phyloP scores from a whole-genome alignment of 2,797 vertebrate genomes.

The Crenichthys baileyi region DNA sequence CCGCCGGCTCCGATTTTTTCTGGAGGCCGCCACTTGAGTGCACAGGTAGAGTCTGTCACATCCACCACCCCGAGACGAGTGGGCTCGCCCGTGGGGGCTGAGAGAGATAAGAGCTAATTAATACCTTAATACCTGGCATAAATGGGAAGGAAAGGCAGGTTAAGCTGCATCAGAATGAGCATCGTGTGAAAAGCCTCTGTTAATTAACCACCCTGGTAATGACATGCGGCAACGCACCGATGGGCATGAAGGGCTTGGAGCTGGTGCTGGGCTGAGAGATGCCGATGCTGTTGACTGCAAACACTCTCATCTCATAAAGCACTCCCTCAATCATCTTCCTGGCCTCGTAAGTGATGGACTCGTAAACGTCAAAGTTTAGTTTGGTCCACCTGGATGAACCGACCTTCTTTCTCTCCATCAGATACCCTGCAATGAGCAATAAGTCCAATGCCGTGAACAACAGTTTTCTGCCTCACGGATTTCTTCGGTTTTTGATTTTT shows the following conservation, averaged over 20 bases:
- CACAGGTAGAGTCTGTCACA: slow-evolving; percentile 87
- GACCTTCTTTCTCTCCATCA: slow-evolving; percentile 90
- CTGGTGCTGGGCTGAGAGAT: slow-evolving; percentile 86
- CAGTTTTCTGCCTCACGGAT: too few relatives aligned
- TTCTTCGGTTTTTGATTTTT: too few relatives aligned
- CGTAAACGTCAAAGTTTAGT: slow-evolving; percentile 88
- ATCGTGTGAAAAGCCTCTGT: slow-evolving; percentile 53
- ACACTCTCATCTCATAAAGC: slow-evolving; percentile 91
- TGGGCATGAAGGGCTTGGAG: slow-evolving; percentile 93
- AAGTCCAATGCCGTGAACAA: too few relatives aligned
- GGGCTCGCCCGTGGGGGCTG: slow-evolving; percentile 88
- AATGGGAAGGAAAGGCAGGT: slow-evolving; percentile 50
- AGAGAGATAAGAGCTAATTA: slow-evolving; percentile 61
- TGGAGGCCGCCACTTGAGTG: slow-evolving; percentile 90
- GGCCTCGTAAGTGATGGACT: slow-evolving; percentile 83
- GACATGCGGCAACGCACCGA: slow-evolving; percentile 80
- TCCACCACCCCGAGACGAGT: slow-evolving; percentile 86
- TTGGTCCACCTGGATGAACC: slow-evolving; percentile 89
- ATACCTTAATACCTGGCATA: slow-evolving; percentile 50
- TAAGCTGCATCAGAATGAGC: slow-evolving; percentile 58
- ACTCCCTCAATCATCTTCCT: slow-evolving; percentile 92
- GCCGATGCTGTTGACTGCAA: slow-evolving; percentile 88
- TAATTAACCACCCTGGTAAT: slow-evolving; percentile 63
- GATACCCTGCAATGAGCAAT: slow-evolving; percentile 81
- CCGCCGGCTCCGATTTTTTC: slow-evolving; percentile 88